These are phyloP conservation scores for Aldabrachelys gigantea DNA, from an alignment of 2,113 vertebrate species.

Conservation along the genomic window DNA sequence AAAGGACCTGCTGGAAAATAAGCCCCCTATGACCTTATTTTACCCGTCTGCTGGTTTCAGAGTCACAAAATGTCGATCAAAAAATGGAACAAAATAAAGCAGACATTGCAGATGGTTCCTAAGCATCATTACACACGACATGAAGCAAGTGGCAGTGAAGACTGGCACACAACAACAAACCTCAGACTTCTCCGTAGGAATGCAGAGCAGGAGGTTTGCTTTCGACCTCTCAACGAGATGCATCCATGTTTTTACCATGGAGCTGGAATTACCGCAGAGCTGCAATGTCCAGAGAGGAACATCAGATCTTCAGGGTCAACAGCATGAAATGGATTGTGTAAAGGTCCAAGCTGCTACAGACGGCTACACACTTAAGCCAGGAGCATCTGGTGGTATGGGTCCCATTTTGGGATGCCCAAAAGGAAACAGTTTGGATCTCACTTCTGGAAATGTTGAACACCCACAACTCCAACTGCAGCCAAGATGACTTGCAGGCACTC, in stretches of 20 bases:
- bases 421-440: background rate
- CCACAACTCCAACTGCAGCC: background rate
- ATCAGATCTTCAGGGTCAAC: background rate
- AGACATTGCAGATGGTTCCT: background rate
- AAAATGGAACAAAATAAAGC: background rate
- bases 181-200: background rate
- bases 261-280: background rate
- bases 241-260: no score
- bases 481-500: background rate
- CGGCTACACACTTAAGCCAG: background rate
- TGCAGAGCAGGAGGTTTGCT: background rate
- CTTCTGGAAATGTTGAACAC: background rate
- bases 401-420: rapidly evolving
- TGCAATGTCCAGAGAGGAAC: background rate
- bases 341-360: background rate
- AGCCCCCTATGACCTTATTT: background rate
- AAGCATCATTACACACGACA: background rate
- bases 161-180: background rate
- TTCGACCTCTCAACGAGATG: background rate
- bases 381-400: background rate
- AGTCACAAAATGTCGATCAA: background rate
- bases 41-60: background rate
- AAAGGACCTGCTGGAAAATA: background rate
- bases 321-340: rapidly evolving
- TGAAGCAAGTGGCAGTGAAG: background rate